These are phyloP conservation scores for Schizopygopsis pylzovi DNA, from an alignment of 2,797 vertebrate genomes.

Conservation along the genomic window DNA sequence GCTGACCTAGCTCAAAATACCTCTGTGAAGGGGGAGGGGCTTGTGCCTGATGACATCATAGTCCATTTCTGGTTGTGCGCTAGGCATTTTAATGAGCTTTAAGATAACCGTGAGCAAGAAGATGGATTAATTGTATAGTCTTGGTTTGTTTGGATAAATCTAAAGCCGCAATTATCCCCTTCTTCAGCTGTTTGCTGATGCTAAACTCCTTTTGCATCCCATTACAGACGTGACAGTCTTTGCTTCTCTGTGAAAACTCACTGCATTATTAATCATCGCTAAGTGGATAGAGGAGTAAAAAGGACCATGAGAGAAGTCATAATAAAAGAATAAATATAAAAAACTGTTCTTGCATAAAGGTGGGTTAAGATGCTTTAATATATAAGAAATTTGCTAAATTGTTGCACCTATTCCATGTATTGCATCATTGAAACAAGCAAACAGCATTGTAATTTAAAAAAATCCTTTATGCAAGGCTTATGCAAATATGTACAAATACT, in stretches of 20 bases:
- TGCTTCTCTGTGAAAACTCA: conserved; percentile 52
- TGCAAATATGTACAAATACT: background rate
- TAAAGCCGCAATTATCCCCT: conserved; percentile 9
- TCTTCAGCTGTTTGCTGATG: conserved; percentile 10
- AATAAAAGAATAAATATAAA: conserved; percentile 19
- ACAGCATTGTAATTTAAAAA: background rate
- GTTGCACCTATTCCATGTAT: background rate
- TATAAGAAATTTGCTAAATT: background rate
- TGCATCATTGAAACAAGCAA: background rate
- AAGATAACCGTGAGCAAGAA: background rate
- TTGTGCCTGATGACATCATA: background rate
- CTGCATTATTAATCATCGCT: conserved; percentile 58
- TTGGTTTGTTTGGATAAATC: conserved; percentile 8
- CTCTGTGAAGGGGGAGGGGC: conserved; percentile 7
- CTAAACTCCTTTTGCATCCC: conserved; percentile 15
- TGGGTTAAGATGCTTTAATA: background rate
- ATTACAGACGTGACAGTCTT: conserved; percentile 64
- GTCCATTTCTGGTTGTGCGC: background rate
- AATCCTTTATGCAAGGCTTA: background rate
- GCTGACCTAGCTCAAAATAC: background rate
- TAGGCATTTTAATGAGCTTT: background rate
- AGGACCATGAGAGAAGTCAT: conserved; percentile 22
- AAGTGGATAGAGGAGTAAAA: conserved; percentile 40
- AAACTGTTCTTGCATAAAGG: background rate
- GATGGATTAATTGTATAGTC: background rate